Conservation (phyloP, 2,888 invertebrate genomes). For the Conops quadrifasciatus region DNA sequence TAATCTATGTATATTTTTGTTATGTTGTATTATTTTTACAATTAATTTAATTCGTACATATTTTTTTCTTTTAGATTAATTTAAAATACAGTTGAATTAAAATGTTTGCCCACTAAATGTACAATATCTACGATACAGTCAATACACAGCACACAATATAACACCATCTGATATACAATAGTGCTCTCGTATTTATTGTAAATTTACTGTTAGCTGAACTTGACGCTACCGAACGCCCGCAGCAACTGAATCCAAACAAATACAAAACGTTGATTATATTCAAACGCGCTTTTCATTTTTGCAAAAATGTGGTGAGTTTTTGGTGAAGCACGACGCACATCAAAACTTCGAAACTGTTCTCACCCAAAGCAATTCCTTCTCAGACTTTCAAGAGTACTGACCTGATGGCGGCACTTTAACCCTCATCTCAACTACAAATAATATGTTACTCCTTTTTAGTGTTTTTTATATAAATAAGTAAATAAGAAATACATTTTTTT, state of each 20-base stretch:
- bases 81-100: no score
- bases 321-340: not conserved
- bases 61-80: no score
- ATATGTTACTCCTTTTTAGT: no score
- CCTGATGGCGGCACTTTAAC: no score
- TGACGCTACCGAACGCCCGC: slow-evolving; percentile 56
- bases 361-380: not conserved
- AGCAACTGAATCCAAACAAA: slow-evolving; percentile 62
- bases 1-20: not conserved
- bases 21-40: not conserved
- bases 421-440: no score
- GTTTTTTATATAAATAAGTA: no score
- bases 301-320: slow-evolving; percentile 10
- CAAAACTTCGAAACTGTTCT: not conserved
- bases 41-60: slow-evolving; percentile 1
- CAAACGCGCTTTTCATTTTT: not conserved
- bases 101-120: no score
- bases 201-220: slow-evolving; percentile 39
- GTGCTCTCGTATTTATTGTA: not conserved
- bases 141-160: no score
- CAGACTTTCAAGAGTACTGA: not conserved
- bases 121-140: no score
- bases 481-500: no score
- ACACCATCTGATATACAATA: no score
- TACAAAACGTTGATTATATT: slow-evolving; percentile 57